A percentile compares a stretch with the other conserved stretches of the same genome.
phyloP scores from a whole-genome alignment of 2,797 vertebrate genomes.

The Gobio occitaniae region DNA sequence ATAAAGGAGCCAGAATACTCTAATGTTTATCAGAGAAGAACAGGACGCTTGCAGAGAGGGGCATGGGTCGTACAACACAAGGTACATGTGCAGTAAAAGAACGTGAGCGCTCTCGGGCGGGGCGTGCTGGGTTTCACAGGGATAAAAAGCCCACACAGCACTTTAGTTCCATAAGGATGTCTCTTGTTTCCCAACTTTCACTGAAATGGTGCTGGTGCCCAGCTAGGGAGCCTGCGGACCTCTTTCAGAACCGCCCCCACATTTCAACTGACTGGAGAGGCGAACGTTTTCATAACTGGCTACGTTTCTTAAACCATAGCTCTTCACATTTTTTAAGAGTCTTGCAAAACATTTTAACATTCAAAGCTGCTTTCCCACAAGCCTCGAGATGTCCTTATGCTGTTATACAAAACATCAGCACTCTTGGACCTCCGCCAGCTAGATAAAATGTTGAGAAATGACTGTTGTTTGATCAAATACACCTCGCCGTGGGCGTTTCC shows the following conservation, averaged over 20 bases:
- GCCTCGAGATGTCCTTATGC: neutral
- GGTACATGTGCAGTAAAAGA: conserved; percentile 69
- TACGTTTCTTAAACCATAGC: neutral
- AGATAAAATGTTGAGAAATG: neutral
- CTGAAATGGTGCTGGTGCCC: conserved; percentile 15
- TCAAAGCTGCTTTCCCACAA: neutral
- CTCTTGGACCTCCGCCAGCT: neutral
- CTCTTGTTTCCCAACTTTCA: conserved; percentile 59
- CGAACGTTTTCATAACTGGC: neutral
- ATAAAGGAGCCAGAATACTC: conserved; percentile 87
- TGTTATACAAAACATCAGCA: neutral
- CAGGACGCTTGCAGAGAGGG: conserved; percentile 85
- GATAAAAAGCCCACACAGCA: conserved; percentile 64
- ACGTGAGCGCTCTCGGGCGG: conserved; percentile 13
- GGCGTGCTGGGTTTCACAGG: conserved; percentile 54
- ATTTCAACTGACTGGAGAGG: neutral
- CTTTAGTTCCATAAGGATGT: conserved; percentile 80
- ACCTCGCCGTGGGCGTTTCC: neutral
- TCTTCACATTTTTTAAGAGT: neutral
- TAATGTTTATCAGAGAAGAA: conserved; percentile 88
- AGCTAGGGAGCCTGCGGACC: neutral
- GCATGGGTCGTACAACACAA: conserved; percentile 86
- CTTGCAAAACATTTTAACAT: neutral
- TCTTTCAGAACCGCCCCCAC: neutral
- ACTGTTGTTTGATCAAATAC: neutral